Conservation (phyloP, 2,113 vertebrate genomes). For the Clinocottus analis region DNA sequence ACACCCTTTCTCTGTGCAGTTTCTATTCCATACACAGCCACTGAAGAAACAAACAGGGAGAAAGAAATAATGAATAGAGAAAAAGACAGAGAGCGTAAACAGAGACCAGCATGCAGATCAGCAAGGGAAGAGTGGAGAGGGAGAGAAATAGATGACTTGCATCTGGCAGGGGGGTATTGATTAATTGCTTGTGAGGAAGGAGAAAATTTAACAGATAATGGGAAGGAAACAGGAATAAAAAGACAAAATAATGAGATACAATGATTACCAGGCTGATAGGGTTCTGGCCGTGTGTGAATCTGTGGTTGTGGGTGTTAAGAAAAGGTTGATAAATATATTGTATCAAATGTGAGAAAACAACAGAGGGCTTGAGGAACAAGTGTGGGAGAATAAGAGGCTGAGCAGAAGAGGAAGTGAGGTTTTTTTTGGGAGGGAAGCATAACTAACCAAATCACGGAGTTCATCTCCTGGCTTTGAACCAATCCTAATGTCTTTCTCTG, state of each 20-base stretch:
- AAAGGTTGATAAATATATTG: slow-evolving; percentile 33
- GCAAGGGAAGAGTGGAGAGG: slow-evolving; percentile 6
- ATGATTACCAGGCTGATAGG: slow-evolving; percentile 8
- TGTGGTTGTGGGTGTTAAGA: slow-evolving; percentile 12
- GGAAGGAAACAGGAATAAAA: slow-evolving; percentile 48
- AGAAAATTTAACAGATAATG: slow-evolving; percentile 48
- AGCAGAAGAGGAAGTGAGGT: slow-evolving; percentile 18
- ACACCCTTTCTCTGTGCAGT: slow-evolving; percentile 23
- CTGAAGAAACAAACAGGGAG: slow-evolving; percentile 23
- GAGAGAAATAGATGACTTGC: slow-evolving; percentile 43
- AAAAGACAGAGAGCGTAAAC: slow-evolving; percentile 24
- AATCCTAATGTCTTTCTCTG: slow-evolving; percentile 49
- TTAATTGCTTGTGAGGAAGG: slow-evolving; percentile 60
- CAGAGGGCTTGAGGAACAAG: slow-evolving; percentile 2
- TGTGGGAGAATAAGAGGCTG: slow-evolving; percentile 6
- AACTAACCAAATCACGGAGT: slow-evolving; percentile 48
- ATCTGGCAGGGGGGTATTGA: slow-evolving; percentile 56
- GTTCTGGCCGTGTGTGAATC: background rate
- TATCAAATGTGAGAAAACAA: background rate
- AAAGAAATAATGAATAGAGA: slow-evolving; percentile 52
- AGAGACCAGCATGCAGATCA: slow-evolving; percentile 60
- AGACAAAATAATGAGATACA: slow-evolving; percentile 8
- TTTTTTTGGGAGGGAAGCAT: slow-evolving; percentile 39
- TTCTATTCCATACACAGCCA: slow-evolving; percentile 50
- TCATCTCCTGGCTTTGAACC: slow-evolving; percentile 61